Evolutionary conservation across 2,113 vertebrate genomes (phyloP), one percentile per base, ranked within the genome.

Genomic region (Misgurnus anguillicaudatus): DNA sequence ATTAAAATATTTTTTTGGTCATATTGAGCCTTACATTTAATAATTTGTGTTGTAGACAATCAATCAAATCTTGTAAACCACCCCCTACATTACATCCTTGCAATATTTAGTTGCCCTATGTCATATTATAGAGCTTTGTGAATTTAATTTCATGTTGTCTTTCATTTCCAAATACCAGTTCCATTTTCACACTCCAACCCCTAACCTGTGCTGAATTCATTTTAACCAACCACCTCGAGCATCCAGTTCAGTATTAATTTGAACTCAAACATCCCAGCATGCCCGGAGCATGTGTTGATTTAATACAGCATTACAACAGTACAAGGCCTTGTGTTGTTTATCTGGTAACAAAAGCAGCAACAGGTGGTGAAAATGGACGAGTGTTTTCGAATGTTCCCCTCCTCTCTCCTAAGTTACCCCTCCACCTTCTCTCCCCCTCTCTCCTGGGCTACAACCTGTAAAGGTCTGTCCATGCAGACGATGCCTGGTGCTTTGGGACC

Each of bases 401-500:
- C 69, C 10, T 17, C 21, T 21, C 67, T 55, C 45, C 16, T 11
- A 48, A 36, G 0, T 31, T 4, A 7, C 36, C 24, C n/a, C 5
- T 41, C 51, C 6, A n/a, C 58, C 41, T 10, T 53, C 65, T 57
- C 1, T 41, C 66, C 41, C 8, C 65, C 68, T 36, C 41, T 14
- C 17, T 31, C 10, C 65, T 51, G 38, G 66, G 47, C 45, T 63
- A 45, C 47, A 60, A 55, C 17, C 74, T 39, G 62, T 74, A 5
- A 77, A 93, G 87, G 89, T 89, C 75, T 92, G 45, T 87, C 90
- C 0, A 80, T 93, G 87, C 89, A 89, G 38, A 5, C 82, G 85
- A 79, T 90, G 84, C 90, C 93, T 55, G 92, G 88, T 65, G 75
- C 85, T 11, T 65, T 90, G 21, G 87, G 91, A 80, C 90, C 89